Conservation (phyloP, 2,888 invertebrate species). For the Lypha dubia region DNA sequence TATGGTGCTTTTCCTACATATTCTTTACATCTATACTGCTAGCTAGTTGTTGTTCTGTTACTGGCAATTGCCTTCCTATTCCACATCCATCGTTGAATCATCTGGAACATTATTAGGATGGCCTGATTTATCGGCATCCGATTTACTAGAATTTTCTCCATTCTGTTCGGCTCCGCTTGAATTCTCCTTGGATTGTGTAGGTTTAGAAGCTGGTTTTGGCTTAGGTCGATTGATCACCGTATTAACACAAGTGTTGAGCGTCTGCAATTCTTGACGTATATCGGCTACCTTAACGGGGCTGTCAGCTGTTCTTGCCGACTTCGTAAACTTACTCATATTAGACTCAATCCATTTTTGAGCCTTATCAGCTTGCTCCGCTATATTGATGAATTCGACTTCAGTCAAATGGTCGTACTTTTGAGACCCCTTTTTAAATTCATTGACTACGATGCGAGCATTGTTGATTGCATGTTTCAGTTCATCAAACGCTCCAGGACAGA, state of each 20-base stretch:
- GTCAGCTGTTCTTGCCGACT: constrained; percentile 87
- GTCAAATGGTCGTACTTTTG: constrained; percentile 91
- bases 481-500: constrained; percentile 91
- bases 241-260: constrained; percentile 84
- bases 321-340: constrained; percentile 87
- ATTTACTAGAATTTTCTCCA: constrained; percentile 74
- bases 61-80: constrained; percentile 74
- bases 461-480: constrained; percentile 91
- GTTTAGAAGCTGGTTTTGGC: constrained; percentile 88
- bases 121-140: constrained; percentile 66
- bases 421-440: constrained; percentile 88
- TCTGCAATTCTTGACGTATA: constrained; percentile 91
- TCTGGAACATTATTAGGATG: constrained; percentile 75
- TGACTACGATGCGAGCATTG: constrained; percentile 91
- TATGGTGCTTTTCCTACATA: constrained; percentile 57
- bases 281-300: constrained; percentile 91
- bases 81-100: constrained; percentile 82
- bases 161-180: constrained; percentile 76
- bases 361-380: constrained; percentile 87
- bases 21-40: constrained; percentile 60
- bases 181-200: constrained; percentile 78
- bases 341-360: constrained; percentile 93
- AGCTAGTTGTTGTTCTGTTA: constrained; percentile 35
- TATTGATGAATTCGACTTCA: constrained; percentile 91
- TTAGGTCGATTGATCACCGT: constrained; percentile 95